These are phyloP conservation scores for Chaetogeoica ovagalla DNA, from an alignment of 2,888 invertebrate species.

Conservation along the genomic window DNA sequence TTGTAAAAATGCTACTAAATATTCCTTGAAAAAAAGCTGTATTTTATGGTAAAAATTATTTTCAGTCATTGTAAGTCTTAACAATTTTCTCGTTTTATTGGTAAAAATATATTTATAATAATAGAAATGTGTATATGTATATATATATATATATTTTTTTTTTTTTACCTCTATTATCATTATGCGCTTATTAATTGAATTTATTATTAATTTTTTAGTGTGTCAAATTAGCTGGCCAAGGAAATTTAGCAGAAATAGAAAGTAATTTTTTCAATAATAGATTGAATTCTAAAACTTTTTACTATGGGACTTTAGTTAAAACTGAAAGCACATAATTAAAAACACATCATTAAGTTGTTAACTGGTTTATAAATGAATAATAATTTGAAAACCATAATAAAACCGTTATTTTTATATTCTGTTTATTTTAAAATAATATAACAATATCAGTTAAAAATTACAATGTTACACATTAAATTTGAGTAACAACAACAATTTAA, in stretches of 20 bases:
- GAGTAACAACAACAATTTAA: conserved; percentile 3
- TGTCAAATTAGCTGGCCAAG: conserved; percentile 10
- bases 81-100: too few relatives aligned
- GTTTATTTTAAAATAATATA: conserved; percentile 24
- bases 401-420: not conserved
- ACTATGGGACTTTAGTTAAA: conserved; percentile 34
- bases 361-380: not conserved
- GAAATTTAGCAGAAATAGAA: conserved; percentile 32
- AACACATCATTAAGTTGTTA: too few relatives aligned
- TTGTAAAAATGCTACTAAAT: too few relatives aligned
- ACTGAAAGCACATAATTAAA: not conserved
- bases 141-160: conserved; percentile 90
- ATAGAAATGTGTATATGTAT: conserved; percentile 63
- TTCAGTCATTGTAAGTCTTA: too few relatives aligned
- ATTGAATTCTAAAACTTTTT: conserved; percentile 42
- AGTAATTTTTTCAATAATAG: conserved; percentile 38
- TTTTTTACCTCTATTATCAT: too few relatives aligned
- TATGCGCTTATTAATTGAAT: conserved; percentile 60
- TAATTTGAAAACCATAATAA: not conserved
- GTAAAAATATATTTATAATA: not conserved
- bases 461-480: not conserved
- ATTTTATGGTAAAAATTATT: too few relatives aligned
- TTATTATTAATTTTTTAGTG: conserved; percentile 26
- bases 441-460: conserved; percentile 20
- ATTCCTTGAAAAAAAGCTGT: too few relatives aligned